Evolutionary conservation across 2,113 vertebrate genomes (phyloP).

Genomic region (Orientallactaga bullata): DNA sequence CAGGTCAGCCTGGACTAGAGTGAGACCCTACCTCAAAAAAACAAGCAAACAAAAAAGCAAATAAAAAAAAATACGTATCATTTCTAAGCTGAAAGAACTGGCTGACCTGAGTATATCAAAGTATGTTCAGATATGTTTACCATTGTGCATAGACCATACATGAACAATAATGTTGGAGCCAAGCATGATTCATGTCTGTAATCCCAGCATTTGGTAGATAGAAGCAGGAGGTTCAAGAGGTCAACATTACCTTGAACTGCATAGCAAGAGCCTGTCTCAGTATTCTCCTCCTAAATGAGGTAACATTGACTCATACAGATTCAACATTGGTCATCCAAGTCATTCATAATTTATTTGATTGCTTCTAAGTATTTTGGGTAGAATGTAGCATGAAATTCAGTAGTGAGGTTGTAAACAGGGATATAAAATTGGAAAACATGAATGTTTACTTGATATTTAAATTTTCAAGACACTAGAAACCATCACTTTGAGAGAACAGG

Average conservation of each 20-base stretch:
- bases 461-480: not conserved
- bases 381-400: conserved; percentile 13
- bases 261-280: not conserved
- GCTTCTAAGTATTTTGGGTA: not conserved
- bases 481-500: not conserved
- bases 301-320: not conserved
- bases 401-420: not conserved
- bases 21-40: too few relatives aligned
- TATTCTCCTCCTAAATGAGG: not conserved
- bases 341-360: conserved; percentile 18
- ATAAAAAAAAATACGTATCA: not conserved
- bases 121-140: not conserved
- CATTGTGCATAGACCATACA: not conserved
- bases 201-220: not conserved
- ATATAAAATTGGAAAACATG: conserved; percentile 10
- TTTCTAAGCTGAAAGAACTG: not conserved
- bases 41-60: too few relatives aligned
- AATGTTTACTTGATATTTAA: not conserved
- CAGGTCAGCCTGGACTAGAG: too few relatives aligned
- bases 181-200: not conserved
- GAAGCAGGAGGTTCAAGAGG: too few relatives aligned
- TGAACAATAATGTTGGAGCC: not conserved
- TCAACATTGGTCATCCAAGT: not conserved
- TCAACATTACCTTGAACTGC: not conserved
- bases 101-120: not conserved